These are phyloP conservation scores for Saxicola maurus DNA, from an alignment of 2,797 vertebrate species.

Conservation along the genomic window DNA sequence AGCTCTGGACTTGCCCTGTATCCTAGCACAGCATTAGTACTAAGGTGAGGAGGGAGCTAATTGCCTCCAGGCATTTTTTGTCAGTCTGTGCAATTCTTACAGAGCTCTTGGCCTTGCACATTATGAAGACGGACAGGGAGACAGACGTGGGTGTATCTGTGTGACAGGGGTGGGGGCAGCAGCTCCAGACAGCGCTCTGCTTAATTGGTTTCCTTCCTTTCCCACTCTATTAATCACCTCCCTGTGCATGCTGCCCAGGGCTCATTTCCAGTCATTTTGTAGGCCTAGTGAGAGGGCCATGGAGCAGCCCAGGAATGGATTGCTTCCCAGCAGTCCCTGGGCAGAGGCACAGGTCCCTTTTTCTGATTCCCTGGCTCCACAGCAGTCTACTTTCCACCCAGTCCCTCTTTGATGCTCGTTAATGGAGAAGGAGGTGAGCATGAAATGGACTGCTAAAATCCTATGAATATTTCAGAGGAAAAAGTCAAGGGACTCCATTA, in stretches of 20 bases:
- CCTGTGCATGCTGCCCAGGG: not conserved
- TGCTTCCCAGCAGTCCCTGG: not conserved
- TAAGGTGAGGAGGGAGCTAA: not conserved
- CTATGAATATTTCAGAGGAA: slow-evolving; percentile 73
- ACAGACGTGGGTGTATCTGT: not conserved
- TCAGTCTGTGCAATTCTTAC: not conserved
- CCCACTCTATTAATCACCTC: not conserved
- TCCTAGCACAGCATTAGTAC: not conserved
- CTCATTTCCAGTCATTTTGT: not conserved
- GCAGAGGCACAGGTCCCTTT: not conserved
- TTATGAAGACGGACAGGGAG: not conserved
- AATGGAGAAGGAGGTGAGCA: slow-evolving; percentile 61
- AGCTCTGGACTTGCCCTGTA: not conserved
- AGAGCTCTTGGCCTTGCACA: not conserved
- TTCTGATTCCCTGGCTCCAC: not conserved
- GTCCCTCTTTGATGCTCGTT: slow-evolving; percentile 12
- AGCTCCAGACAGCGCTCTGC: not conserved
- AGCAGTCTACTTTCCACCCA: not conserved
- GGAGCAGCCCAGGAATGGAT: not conserved
- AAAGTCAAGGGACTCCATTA: slow-evolving; percentile 71
- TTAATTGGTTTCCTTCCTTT: slow-evolving; percentile 42
- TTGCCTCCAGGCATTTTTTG: not conserved
- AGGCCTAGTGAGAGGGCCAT: not conserved
- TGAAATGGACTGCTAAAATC: slow-evolving; percentile 64
- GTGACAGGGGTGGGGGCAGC: not conserved